Conservation (phyloP, 2,888 invertebrate species). For the Andrena chrysosceles region DNA sequence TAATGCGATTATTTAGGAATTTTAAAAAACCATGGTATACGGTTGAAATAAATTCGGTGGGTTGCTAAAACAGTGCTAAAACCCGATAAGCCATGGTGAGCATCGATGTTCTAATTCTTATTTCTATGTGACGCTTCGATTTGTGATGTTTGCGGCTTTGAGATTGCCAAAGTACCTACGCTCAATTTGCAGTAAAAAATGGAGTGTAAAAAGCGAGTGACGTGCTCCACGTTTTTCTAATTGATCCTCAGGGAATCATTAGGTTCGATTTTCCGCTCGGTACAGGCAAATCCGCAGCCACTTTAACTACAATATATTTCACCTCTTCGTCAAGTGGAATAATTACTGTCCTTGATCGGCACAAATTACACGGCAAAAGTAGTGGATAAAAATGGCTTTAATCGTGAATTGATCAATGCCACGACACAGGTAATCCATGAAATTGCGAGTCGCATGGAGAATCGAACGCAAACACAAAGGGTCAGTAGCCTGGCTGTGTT, state of each 20-base stretch:
- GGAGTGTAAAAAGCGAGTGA: neutral
- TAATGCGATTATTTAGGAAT: neutral
- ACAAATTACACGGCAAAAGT: neutral
- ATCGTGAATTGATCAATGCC: slow-evolving; percentile 7
- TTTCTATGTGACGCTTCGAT: too few species aligned
- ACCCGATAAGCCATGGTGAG: neutral
- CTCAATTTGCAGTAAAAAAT: neutral
- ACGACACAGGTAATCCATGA: slow-evolving; percentile 25
- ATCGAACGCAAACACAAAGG: slow-evolving; percentile 48
- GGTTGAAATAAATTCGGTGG: neutral
- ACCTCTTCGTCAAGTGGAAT: neutral
- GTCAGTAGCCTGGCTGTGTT: slow-evolving; percentile 73
- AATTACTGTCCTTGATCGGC: slow-evolving; percentile 24
- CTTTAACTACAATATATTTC: neutral
- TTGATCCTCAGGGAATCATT: too few species aligned
- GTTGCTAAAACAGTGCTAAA: neutral
- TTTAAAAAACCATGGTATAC: neutral
- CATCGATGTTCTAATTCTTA: neutral
- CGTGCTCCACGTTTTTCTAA: neutral
- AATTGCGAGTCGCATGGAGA: slow-evolving; percentile 21
- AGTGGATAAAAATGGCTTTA: neutral
- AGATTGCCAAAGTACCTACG: too few species aligned
- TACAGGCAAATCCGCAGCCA: neutral
- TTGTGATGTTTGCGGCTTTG: too few species aligned
- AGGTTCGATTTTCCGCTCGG: neutral